Conservation (phyloP, 2,888 invertebrate genomes). For the Neoascia interrupta region DNA sequence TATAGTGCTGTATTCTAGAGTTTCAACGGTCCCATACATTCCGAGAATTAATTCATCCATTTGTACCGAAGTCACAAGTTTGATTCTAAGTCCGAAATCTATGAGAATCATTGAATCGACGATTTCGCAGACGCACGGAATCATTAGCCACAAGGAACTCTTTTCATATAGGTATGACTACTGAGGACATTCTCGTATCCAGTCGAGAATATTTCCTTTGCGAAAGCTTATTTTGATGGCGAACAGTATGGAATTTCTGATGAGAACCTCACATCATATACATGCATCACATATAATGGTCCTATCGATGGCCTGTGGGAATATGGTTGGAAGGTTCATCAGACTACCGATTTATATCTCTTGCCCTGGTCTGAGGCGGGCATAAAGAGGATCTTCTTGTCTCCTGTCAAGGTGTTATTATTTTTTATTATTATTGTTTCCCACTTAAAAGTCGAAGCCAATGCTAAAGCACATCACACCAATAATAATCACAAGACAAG, state of each 20-base stretch:
- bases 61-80: too few relatives aligned
- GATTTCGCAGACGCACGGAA: slow-evolving; percentile 24
- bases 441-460: slow-evolving; percentile 30
- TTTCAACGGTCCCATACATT: too few relatives aligned
- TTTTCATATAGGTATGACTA: not conserved
- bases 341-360: slow-evolving; percentile 63
- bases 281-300: too few relatives aligned
- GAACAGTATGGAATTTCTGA: slow-evolving; percentile 64
- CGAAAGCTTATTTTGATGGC: slow-evolving; percentile 42
- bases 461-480: slow-evolving; percentile 48
- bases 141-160: not conserved
- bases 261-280: slow-evolving; percentile 38
- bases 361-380: slow-evolving; percentile 49
- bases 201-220: slow-evolving; percentile 7
- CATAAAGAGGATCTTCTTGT: slow-evolving; percentile 22
- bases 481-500: slow-evolving; percentile 54
- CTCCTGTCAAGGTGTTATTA: slow-evolving; percentile 35
- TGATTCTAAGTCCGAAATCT: too few relatives aligned
- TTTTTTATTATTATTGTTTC: slow-evolving; percentile 55
- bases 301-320: slow-evolving; percentile 36
- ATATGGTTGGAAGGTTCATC: slow-evolving; percentile 33
- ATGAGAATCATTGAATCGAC: slow-evolving; percentile 56
- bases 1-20: too few relatives aligned
- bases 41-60: too few relatives aligned
- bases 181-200: slow-evolving; percentile 1